These are phyloP conservation scores for Falco naumanni DNA, from an alignment of 2,797 vertebrate species.

Conservation along the genomic window DNA sequence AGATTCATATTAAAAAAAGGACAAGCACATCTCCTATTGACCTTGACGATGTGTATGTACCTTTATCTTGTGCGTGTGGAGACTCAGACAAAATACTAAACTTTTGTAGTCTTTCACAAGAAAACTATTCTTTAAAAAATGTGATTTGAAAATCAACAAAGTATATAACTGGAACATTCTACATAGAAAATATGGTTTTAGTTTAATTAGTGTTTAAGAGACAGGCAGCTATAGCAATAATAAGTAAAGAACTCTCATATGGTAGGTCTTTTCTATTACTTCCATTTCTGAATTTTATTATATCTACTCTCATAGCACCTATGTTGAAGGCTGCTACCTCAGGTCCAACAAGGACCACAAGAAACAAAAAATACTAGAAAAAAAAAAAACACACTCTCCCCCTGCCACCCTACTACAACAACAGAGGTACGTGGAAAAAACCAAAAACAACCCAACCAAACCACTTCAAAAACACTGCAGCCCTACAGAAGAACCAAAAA, in stretches of 20 bases:
- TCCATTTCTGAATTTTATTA: not conserved
- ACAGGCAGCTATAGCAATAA: not conserved
- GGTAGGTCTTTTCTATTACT: not conserved
- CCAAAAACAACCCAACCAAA: not conserved
- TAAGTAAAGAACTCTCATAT: not conserved
- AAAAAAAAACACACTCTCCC: accelerated
- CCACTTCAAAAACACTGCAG: not conserved
- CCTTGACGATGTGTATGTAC: not conserved
- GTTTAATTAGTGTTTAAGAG: not conserved
- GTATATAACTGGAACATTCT: not conserved
- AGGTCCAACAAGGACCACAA: not conserved
- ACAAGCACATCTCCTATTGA: not conserved
- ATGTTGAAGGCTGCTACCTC: not conserved
- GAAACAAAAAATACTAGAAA: not conserved
- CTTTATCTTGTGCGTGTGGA: not conserved
- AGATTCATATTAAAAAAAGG: not conserved
- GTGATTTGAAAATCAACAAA: not conserved
- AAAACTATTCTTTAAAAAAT: not conserved
- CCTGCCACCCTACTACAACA: not conserved
- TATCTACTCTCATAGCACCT: not conserved
- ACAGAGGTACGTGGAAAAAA: too few species aligned
- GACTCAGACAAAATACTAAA: not conserved
- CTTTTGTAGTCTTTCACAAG: not conserved
- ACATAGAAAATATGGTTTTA: not conserved
- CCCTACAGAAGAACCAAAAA: not conserved